Base-by-base conservation (phyloP, 2,888 invertebrate genomes). In the Sinodicranocentrus sp. region DNA sequence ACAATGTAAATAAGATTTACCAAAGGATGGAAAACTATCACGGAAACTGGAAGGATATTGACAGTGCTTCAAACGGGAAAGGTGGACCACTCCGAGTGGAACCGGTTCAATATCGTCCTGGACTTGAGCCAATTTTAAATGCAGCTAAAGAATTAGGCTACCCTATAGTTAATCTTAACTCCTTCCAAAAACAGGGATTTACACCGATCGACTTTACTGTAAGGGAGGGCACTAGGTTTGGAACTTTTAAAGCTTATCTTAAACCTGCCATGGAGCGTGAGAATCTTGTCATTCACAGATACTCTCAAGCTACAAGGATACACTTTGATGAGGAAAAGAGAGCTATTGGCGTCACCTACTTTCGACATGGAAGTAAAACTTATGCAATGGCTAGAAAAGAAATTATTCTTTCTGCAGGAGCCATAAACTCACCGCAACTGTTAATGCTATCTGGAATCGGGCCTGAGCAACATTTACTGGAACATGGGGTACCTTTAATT, bases 261-360 rank as follows among this genome's bases (percentile, higher is more conserved):
- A 83, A 86, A 59, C 76, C 83, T 0, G 94, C 95, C 0, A 92
- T 95, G 71, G 91, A 95, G 1, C 92, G 97, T 0, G 92, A 93
- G 15, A 97, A 97, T 90, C 91, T 97, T 0, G 95, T 97, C 89
- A 93, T 97, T 15, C 94, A 96, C 0, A 95, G 96, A 93, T 93
- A 95, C 89, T 92, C 96, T 0, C 95, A 95, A 85, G 96, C 94
- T 0, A 95, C 95, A 0, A 93, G 94, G 73, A 77, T 84, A 10
- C 72, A 73, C 21, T 57, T 84, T 48, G 78, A 84, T 44, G 57
- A 54, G 3, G 52, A 52, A 23, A 28, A 68, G 23, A 57, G 44
- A 17, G 84, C 84, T 8, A 59, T 43, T n/a, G 75, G 79, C 10
- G 79, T 84, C 1, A n/a, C 57, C 5, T 84, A 75, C 19, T 63